These are phyloP conservation scores for Aldabrachelys gigantea DNA, from an alignment of 2,113 vertebrate species.

Conservation along the genomic window DNA sequence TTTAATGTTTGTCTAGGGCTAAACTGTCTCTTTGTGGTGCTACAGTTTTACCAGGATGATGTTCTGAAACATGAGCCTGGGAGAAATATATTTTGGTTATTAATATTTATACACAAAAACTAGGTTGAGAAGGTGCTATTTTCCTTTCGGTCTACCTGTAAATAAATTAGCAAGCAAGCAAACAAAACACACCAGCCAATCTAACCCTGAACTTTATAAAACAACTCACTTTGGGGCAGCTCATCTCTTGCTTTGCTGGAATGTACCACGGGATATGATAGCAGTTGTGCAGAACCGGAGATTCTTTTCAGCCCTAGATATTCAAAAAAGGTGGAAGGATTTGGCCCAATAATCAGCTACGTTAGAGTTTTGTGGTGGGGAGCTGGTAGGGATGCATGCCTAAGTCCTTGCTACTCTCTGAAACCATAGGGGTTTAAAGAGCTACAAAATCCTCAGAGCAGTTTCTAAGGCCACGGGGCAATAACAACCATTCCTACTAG, in stretches of 20 bases:
- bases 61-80: slow-evolving; percentile 58
- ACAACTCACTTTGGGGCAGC: slow-evolving; percentile 1
- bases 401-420: not conserved
- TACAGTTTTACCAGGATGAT: slow-evolving; percentile 57
- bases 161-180: slow-evolving; percentile 9
- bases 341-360: not conserved
- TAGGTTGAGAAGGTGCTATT: slow-evolving; percentile 69
- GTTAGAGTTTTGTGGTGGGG: not conserved
- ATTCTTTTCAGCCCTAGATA: not conserved
- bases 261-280: not conserved
- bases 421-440: slow-evolving; percentile 21
- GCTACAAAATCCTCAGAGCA: slow-evolving; percentile 33
- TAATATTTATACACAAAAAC: slow-evolving; percentile 71
- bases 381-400: not conserved
- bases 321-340: not conserved
- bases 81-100: slow-evolving; percentile 79
- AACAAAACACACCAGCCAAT: not conserved
- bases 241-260: slow-evolving; percentile 16
- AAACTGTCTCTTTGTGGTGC: slow-evolving; percentile 73
- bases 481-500: slow-evolving; percentile 33
- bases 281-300: not conserved
- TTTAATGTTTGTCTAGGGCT: slow-evolving; percentile 75
- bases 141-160: slow-evolving; percentile 51
- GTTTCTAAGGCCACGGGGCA: slow-evolving; percentile 5
- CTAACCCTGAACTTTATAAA: slow-evolving; percentile 30